These are phyloP conservation scores for Galago senegalensis DNA, from an alignment of 2,797 vertebrate genomes.

Conservation along the genomic window DNA sequence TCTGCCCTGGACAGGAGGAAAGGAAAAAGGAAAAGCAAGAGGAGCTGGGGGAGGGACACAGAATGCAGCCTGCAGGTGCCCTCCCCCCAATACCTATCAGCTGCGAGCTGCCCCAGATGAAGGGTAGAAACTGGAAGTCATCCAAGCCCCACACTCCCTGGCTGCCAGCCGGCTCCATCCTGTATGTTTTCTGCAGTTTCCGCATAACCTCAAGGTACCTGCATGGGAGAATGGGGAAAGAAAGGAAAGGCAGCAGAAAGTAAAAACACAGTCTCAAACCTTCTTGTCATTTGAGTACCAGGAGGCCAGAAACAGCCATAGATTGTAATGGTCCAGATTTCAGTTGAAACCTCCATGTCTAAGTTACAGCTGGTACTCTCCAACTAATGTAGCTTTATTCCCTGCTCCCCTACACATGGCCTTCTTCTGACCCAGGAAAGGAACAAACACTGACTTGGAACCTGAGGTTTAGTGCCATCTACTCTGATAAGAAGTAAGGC, in stretches of 20 bases:
- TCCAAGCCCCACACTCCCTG: conserved; percentile 99
- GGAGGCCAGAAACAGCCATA: too few species aligned
- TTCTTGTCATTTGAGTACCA: not conserved
- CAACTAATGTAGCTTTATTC: not conserved
- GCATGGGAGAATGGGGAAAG: conserved; percentile 20
- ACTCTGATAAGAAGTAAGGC: not conserved
- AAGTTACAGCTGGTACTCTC: not conserved
- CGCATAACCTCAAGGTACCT: conserved; percentile 97
- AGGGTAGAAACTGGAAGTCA: conserved; percentile 98
- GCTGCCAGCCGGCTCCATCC: conserved; percentile 99
- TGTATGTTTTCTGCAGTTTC: conserved; percentile 97
- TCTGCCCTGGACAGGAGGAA: not conserved
- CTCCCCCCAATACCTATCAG: conserved; percentile 92
- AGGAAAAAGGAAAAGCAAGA: not conserved
- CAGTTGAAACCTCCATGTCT: fast-evolving
- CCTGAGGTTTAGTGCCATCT: not conserved
- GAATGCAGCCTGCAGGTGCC: fast-evolving
- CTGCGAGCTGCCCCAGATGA: conserved; percentile 98
- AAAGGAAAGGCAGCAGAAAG: not conserved
- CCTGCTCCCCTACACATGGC: not conserved
- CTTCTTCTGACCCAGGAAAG: not conserved
- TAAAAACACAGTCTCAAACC: not conserved
- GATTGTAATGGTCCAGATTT: not conserved
- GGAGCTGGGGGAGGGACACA: fast-evolving
- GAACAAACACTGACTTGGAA: not conserved